Base-by-base conservation (phyloP, 2,113 vertebrate genomes). In the Helogale parvula region DNA sequence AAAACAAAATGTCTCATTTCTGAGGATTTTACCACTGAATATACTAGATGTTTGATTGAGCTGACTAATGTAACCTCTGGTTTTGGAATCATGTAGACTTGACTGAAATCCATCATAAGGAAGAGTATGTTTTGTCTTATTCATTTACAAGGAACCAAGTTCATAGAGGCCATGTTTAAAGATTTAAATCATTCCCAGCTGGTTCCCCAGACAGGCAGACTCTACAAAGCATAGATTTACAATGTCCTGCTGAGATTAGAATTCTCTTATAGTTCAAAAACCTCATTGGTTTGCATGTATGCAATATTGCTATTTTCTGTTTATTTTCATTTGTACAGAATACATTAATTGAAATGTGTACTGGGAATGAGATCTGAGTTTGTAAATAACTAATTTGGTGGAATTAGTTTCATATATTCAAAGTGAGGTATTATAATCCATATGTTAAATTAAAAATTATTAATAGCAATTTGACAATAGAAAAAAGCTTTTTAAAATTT, bases 81-180 rank as follows among this genome's bases (percentile, higher is more conserved):
- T 79, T 96, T 96, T 47, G 16, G 11, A 88, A 71, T 93, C 50
- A 89, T 79, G 15, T 72, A 83, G 38, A 74, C 7, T 91, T 68
- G 29, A 84, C 23, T 93, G 72, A 90, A 98, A 92, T 63, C 4
- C 23, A 50, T 74, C 27, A 38, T 79, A 90, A 97, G 35, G 29
- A 85, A 85, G 45, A 85, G 6, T 23, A 77, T 94, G n/a, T 33
- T 93, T 95, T 94, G 87, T 11, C 29, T 96, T 93, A 94, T 76
- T 92, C 21, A 82, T 1, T 93, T 90, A 87, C 2, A 83, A 74
- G 47, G n/a, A 83, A 65, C 15, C 10, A 79, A 76, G 69, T 90
- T 97, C 27, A 69, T 27, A 38, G n/a, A 93, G 54, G 31, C 5
- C 31, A 83, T 57, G 1, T 83, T 66, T 93, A 84, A 96, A 88